phyloP scores from a whole-genome alignment of 2,888 invertebrate species.

The Pollenia griseotomentosa region DNA sequence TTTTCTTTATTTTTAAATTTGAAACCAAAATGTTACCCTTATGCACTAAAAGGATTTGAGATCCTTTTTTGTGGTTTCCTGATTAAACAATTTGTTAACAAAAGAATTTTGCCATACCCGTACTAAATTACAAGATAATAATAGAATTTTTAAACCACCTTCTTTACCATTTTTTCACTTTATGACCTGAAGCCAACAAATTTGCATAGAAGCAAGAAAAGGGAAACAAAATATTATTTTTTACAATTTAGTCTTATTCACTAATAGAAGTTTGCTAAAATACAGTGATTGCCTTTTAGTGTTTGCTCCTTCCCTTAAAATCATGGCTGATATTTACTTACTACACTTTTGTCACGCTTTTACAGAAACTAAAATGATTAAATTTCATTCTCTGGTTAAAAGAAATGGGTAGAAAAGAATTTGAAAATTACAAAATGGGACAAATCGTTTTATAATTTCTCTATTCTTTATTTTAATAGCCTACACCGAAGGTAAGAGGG shows the following conservation, averaged over 20 bases:
- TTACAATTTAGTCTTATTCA: background rate
- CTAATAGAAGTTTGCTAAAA: no score
- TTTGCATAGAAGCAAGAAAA: slow-evolving; percentile 13
- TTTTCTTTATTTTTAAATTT: slow-evolving; percentile 23
- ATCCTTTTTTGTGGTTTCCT: slow-evolving; percentile 55
- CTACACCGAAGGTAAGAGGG: no score
- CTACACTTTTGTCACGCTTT: no score
- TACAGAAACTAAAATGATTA: no score
- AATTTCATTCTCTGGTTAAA: no score
- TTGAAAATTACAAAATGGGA: no score
- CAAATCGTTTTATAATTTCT: no score
- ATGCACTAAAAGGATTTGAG: slow-evolving; percentile 1
- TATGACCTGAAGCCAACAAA: slow-evolving; percentile 61
- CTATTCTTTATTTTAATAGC: no score
- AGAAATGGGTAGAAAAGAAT: no score
- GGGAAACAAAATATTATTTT: background rate
- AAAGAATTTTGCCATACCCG: background rate
- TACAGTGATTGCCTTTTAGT: background rate
- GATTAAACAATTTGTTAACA: slow-evolving; percentile 48
- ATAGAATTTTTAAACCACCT: slow-evolving; percentile 20
- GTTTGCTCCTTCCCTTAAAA: background rate
- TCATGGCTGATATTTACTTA: no score
- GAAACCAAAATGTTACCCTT: slow-evolving; percentile 37
- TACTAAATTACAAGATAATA: slow-evolving; percentile 4
- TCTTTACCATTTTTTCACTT: background rate